These are phyloP conservation scores for Bubo bubo DNA, from an alignment of 2,113 vertebrate genomes.

Conservation along the genomic window DNA sequence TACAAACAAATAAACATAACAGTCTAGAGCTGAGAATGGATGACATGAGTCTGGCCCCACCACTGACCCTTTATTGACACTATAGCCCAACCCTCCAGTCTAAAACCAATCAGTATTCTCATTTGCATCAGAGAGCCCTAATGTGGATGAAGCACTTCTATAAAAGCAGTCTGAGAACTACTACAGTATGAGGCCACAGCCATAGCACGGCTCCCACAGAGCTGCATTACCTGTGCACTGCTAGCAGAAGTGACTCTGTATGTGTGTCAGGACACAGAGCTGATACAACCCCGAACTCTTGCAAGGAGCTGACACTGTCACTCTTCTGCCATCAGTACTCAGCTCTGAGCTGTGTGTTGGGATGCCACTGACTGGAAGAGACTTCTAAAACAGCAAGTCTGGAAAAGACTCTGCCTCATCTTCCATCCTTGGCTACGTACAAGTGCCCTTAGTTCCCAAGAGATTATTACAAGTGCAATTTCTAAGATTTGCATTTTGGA, in stretches of 20 bases:
- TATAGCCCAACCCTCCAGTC: not conserved
- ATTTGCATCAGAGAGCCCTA: not conserved
- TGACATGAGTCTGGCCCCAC: fast-evolving
- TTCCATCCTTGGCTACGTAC: not conserved
- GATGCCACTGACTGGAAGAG: not conserved
- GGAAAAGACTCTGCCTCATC: not conserved
- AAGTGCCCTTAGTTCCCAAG: not conserved
- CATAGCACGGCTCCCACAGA: not conserved
- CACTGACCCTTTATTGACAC: not conserved
- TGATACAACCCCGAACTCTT: not conserved
- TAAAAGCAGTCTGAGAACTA: not conserved
- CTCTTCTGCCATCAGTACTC: not conserved
- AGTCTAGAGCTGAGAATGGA: not conserved
- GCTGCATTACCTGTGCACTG: fast-evolving
- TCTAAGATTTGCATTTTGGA: not conserved
- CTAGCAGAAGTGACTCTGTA: not conserved
- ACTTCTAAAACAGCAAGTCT: not conserved
- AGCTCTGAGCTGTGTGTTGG: not conserved
- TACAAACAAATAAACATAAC: not conserved
- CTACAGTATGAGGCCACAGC: not conserved
- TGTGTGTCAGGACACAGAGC: not conserved
- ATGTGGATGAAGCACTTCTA: not conserved
- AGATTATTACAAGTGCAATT: not conserved
- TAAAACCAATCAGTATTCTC: not conserved
- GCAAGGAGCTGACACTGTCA: not conserved